phyloP scores from a whole-genome alignment of 2,888 invertebrate genomes.

The Cheilosia vernalis region DNA sequence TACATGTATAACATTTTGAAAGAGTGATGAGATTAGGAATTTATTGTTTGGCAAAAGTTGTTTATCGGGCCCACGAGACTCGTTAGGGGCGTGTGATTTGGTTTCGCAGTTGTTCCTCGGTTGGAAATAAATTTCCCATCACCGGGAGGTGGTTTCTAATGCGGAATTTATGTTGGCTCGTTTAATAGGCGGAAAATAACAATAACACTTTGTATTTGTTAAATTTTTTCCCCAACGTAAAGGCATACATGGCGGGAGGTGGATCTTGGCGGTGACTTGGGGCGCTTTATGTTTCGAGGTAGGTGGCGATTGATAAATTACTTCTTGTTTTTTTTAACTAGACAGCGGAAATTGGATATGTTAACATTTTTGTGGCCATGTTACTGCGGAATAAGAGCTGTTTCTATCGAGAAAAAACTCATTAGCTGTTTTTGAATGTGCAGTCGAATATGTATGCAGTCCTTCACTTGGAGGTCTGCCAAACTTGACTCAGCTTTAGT shows the following conservation, averaged over 20 bases:
- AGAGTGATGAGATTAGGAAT: slow-evolving; percentile 73
- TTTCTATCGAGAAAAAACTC: no score
- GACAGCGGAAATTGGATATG: no score
- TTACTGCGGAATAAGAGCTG: no score
- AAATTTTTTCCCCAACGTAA: slow-evolving; percentile 31
- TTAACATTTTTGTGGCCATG: no score
- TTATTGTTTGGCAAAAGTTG: slow-evolving; percentile 70
- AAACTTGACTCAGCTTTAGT: no score
- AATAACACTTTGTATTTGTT: slow-evolving; percentile 74
- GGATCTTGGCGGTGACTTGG: background rate
- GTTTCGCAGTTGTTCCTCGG: slow-evolving; percentile 23
- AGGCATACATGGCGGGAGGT: background rate
- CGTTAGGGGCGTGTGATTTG: slow-evolving; percentile 65
- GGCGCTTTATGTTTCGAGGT: background rate
- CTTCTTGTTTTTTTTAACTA: no score
- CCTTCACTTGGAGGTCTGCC: no score
- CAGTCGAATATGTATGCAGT: no score
- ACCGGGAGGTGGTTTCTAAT: slow-evolving; percentile 36
- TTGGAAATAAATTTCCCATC: slow-evolving; percentile 58
- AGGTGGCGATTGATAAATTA: background rate
- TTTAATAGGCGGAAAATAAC: slow-evolving; percentile 60
- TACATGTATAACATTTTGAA: slow-evolving; percentile 55
- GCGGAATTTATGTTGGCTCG: slow-evolving; percentile 58
- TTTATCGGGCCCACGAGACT: slow-evolving; percentile 70
- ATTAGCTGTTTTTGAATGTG: no score